Conservation (phyloP, 2,888 invertebrate species). For the Lypha dubia region DNA sequence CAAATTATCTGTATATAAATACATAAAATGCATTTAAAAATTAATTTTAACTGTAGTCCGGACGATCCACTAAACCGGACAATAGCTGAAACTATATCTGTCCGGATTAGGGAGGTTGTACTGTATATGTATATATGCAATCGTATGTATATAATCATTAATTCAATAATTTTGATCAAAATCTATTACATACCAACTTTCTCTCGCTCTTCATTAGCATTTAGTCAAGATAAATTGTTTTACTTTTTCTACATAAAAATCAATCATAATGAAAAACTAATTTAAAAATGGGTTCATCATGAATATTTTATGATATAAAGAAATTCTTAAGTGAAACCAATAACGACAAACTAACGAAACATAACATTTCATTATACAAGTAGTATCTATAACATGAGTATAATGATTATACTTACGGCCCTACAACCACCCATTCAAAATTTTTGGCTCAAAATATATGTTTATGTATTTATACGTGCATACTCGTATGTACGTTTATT, state of each 20-base stretch:
- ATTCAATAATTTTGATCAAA: too few species aligned
- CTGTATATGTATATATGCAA: too few species aligned
- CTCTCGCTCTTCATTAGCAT: not conserved
- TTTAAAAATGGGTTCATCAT: constrained; percentile 48
- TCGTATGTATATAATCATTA: too few species aligned
- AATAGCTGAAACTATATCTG: too few species aligned
- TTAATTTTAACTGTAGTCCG: too few species aligned
- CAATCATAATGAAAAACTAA: constrained; percentile 47
- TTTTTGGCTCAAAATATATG: constrained; percentile 14
- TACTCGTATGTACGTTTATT: not conserved
- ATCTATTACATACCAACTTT: not conserved
- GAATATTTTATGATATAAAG: constrained; percentile 35
- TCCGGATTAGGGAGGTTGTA: too few species aligned
- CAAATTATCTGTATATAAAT: too few species aligned
- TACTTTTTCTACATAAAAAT: constrained; percentile 29
- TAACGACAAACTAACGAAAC: constrained; percentile 18
- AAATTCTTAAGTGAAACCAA: constrained; percentile 24
- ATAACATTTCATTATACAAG: not conserved
- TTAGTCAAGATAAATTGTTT: not conserved
- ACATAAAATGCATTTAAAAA: too few species aligned
- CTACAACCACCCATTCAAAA: not conserved
- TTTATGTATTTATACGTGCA: not conserved
- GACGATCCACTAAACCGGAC: too few species aligned
- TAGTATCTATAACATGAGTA: not conserved
- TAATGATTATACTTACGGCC: not conserved